Conservation (phyloP, 2,888 invertebrate species). For the Epinotia ramella region DNA sequence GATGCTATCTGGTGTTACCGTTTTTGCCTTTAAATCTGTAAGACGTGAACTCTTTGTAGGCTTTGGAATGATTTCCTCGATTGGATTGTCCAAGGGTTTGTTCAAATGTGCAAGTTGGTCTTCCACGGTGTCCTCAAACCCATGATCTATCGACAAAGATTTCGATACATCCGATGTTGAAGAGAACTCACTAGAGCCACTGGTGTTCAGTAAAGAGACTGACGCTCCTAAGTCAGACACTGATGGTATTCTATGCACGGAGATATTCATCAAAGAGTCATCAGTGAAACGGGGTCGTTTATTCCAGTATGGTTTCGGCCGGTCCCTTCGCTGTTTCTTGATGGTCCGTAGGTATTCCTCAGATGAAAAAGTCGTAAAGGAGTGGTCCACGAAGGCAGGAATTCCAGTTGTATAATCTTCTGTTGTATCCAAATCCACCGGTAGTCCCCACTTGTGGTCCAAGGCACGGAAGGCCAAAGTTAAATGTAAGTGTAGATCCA, state of each 20-base stretch:
- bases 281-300: neutral
- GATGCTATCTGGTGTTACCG: neutral
- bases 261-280: slow-evolving; percentile 44
- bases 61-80: neutral
- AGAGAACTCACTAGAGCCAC: slow-evolving; percentile 5
- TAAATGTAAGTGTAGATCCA: slow-evolving; percentile 62
- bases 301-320: neutral
- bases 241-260: slow-evolving; percentile 45
- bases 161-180: slow-evolving; percentile 6
- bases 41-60: neutral
- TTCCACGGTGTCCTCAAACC: neutral
- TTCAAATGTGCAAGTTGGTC: slow-evolving; percentile 1
- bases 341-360: slow-evolving; percentile 62
- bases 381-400: slow-evolving; percentile 54
- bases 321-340: slow-evolving; percentile 47
- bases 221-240: slow-evolving; percentile 22
- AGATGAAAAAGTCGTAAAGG: slow-evolving; percentile 65
- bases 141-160: neutral
- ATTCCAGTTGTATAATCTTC: slow-evolving; percentile 54
- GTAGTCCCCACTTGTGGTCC: slow-evolving; percentile 68
- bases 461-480: slow-evolving; percentile 65
- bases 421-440: slow-evolving; percentile 62
- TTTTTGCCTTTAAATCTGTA: neutral
- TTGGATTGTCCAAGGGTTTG: neutral
- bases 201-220: slow-evolving; percentile 11